Conservation (phyloP, 2,113 vertebrate genomes). For the Malurus alboscapulatus region DNA sequence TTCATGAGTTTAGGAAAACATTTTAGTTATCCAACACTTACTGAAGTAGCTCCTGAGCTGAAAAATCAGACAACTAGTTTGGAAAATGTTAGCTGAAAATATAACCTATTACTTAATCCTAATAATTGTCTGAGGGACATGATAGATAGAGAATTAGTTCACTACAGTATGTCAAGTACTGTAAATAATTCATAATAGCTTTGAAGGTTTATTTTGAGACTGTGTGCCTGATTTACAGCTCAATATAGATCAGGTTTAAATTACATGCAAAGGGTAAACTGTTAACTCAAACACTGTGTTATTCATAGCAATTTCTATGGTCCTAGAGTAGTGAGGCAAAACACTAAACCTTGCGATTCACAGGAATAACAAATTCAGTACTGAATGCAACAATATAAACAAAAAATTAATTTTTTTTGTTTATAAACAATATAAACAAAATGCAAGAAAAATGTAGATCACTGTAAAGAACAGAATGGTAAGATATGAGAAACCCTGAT, state of each 20-base stretch:
- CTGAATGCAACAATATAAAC: background rate
- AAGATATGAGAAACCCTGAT: background rate
- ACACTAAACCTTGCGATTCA: background rate
- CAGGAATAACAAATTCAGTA: background rate
- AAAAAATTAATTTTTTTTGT: background rate
- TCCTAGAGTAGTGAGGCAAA: background rate
- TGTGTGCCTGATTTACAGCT: background rate
- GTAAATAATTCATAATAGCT: background rate
- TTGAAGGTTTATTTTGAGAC: accelerated
- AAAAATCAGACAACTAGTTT: background rate
- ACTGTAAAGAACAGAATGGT: background rate
- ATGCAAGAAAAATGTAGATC: background rate
- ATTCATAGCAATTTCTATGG: background rate
- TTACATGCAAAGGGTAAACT: background rate
- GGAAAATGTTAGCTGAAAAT: background rate
- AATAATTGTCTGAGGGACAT: background rate
- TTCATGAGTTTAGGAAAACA: background rate
- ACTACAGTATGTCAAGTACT: background rate
- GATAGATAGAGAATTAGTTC: background rate
- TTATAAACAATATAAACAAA: background rate
- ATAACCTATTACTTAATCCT: background rate
- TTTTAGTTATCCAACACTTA: background rate
- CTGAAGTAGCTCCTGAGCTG: background rate
- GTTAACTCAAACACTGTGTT: background rate
- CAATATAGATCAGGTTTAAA: background rate